These are phyloP conservation scores for Sinella curviseta DNA, from an alignment of 1,140 invertebrate genomes.

Conservation along the genomic window DNA sequence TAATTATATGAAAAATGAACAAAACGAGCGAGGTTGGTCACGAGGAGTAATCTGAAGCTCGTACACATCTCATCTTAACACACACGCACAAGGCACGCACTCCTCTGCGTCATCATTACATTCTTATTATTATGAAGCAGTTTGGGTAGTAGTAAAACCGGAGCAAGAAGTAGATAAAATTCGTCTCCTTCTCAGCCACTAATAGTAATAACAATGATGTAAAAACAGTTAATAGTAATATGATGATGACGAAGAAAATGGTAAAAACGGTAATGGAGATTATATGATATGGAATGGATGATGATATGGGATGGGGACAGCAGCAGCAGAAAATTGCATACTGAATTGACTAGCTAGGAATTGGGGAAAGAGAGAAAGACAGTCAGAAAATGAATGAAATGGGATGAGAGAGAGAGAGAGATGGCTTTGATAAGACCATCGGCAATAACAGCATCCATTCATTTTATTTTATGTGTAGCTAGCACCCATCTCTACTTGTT, in stretches of 20 bases:
- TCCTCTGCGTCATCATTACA: neutral
- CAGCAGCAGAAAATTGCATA: neutral
- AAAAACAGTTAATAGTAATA: neutral
- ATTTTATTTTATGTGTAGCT: neutral
- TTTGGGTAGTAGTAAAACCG: neutral
- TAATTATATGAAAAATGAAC: neutral
- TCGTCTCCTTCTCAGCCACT: neutral
- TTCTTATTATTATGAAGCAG: neutral
- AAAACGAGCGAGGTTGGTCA: neutral
- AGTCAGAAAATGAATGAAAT: neutral
- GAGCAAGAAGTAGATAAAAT: neutral
- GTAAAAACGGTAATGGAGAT: neutral
- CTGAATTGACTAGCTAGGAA: neutral
- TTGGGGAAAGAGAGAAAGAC: neutral
- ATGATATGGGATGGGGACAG: neutral
- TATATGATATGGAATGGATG: neutral
- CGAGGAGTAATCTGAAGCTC: too few species aligned
- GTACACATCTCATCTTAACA: too few species aligned
- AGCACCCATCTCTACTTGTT: neutral
- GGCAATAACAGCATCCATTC: neutral
- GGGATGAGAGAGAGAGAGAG: neutral
- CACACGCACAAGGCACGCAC: too few species aligned
- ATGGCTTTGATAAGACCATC: neutral
- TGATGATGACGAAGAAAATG: neutral
- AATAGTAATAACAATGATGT: neutral